phyloP scores from a whole-genome alignment of 2,113 vertebrate species.

The Nibea coibor region DNA sequence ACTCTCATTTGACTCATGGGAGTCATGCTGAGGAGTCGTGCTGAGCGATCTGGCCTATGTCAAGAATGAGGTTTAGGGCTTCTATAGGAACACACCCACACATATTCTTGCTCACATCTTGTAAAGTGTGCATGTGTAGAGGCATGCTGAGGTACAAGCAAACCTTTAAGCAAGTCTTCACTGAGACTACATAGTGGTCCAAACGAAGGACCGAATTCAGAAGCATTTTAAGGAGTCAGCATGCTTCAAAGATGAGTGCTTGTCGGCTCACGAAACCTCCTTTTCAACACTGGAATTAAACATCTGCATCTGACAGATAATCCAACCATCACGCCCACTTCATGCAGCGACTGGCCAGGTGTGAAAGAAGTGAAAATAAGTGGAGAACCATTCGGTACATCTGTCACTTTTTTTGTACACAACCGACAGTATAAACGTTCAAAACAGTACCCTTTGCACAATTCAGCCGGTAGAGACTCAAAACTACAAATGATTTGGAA shows the following conservation, averaged over 20 bases:
- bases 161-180: constrained; percentile 11
- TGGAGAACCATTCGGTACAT: not conserved
- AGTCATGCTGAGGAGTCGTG: constrained; percentile 35
- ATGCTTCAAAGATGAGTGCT: not conserved
- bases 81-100: not conserved
- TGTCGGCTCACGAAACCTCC: not conserved
- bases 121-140: not conserved
- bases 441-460: not conserved
- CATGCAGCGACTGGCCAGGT: not conserved
- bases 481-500: not conserved
- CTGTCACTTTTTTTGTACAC: not conserved
- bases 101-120: constrained; percentile 29
- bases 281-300: not conserved
- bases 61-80: constrained; percentile 33
- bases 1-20: constrained; percentile 27
- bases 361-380: too few relatives aligned
- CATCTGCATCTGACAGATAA: not conserved
- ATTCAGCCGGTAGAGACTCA: not conserved
- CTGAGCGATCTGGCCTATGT: constrained; percentile 29
- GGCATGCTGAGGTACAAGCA: constrained; percentile 15
- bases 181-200: not conserved
- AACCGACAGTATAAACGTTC: not conserved
- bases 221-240: constrained; percentile 3
- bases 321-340: not conserved
- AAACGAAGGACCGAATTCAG: not conserved